Evolutionary conservation across 2,888 invertebrate genomes (phyloP).

Genomic region (Venusia cambrica): DNA sequence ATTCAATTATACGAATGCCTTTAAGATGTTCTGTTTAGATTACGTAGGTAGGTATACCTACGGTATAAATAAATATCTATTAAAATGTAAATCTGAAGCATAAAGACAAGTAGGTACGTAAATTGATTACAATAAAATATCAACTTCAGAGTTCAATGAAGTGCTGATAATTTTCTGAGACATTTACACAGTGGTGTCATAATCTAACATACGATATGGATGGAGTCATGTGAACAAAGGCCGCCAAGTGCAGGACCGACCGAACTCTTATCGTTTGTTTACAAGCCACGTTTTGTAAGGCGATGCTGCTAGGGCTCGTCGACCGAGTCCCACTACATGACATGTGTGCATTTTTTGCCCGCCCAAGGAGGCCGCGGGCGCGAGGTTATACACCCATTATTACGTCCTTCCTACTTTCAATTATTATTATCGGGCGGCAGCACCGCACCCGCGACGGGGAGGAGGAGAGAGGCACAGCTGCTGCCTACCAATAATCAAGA

Average conservation of each 20-base stretch:
- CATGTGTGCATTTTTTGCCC: conserved; percentile 81
- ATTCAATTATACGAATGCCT: no score
- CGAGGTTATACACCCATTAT: conserved; percentile 82
- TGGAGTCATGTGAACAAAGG: conserved; percentile 58
- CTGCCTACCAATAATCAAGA: conserved; percentile 82
- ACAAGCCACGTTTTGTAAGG: conserved; percentile 50
- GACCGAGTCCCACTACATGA: conserved; percentile 63
- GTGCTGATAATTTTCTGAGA: conserved; percentile 49
- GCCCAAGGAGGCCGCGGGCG: conserved; percentile 81
- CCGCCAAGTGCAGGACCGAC: conserved; percentile 40
- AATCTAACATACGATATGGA: conserved; percentile 40
- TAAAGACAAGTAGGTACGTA: background rate
- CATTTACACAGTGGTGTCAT: conserved; percentile 44
- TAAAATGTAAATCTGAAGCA: no score
- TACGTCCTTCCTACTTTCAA: conserved; percentile 82
- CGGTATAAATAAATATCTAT: no score
- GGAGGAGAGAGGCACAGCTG: conserved; percentile 82
- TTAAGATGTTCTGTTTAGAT: no score
- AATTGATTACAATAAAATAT: conserved; percentile 1
- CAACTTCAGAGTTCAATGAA: conserved; percentile 37
- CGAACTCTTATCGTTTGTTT: conserved; percentile 60
- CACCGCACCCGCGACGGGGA: conserved; percentile 76
- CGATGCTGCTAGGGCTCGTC: conserved; percentile 49
- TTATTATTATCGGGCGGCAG: conserved; percentile 81
- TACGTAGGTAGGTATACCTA: no score